Conservation (phyloP, 35 echinoderm and acorn worm species). For the Nesometra sesokonis region DNA sequence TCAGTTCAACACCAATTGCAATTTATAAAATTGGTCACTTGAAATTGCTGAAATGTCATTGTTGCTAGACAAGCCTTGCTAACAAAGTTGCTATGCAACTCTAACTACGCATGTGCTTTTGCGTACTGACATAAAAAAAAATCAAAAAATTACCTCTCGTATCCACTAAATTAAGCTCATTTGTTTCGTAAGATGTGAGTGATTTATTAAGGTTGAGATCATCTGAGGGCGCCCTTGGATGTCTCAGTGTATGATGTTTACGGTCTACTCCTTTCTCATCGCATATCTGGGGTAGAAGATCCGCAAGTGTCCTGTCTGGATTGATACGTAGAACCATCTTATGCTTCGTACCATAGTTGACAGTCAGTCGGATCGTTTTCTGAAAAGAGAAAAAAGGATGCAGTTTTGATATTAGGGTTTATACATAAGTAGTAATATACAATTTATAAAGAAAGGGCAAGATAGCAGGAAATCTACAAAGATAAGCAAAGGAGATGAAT, state of each 20-base stretch:
- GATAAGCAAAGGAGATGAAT: too few species aligned
- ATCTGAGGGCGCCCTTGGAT: conserved; percentile 29
- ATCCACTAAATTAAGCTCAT: conserved; percentile 56
- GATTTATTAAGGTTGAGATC: conserved; percentile 37
- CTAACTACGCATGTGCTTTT: too few species aligned
- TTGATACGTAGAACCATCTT: conserved; percentile 63
- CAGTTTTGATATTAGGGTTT: too few species aligned
- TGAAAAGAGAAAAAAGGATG: conserved; percentile 1
- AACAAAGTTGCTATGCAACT: too few species aligned
- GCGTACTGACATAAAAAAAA: neutral
- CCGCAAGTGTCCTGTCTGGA: conserved; percentile 43
- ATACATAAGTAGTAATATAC: too few species aligned
- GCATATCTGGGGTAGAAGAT: conserved; percentile 64
- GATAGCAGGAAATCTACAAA: too few species aligned
- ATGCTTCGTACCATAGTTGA: conserved; percentile 53
- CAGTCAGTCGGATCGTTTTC: conserved; percentile 55
- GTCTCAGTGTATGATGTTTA: conserved; percentile 24
- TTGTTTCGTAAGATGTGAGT: conserved; percentile 41
- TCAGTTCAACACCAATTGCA: too few species aligned
- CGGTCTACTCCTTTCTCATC: conserved; percentile 56
- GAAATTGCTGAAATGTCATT: too few species aligned
- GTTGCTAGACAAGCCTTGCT: too few species aligned
- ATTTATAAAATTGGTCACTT: too few species aligned
- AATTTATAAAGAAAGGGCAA: too few species aligned
- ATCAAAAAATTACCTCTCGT: conserved; percentile 5